Evolutionary conservation across 2,113 vertebrate genomes (phyloP).

Genomic region (Dasyornis broadbenti): DNA sequence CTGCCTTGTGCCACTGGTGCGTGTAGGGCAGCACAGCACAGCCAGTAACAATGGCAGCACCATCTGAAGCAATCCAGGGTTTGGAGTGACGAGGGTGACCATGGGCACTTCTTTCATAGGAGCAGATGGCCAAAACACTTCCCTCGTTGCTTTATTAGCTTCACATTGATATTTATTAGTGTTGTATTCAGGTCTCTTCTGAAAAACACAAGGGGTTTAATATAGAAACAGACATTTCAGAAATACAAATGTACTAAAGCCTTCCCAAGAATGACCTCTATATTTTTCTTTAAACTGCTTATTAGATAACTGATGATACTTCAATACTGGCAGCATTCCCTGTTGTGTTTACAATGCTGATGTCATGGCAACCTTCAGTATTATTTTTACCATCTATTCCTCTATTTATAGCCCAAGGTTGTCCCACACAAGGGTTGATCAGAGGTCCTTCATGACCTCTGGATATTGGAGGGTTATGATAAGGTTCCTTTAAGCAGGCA

Average conservation of each 20-base stretch:
- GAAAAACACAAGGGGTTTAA: not conserved
- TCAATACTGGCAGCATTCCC: not conserved
- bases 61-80: not conserved
- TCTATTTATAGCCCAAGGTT: not conserved
- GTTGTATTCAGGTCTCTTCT: not conserved
- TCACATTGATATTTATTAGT: not conserved
- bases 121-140: not conserved
- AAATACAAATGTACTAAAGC: not conserved
- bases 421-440: not conserved
- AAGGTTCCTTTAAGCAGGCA: not conserved
- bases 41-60: not conserved
- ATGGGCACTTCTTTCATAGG: not conserved
- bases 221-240: not conserved
- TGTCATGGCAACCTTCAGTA: not conserved
- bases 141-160: not conserved
- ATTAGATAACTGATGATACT: not conserved
- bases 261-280: not conserved
- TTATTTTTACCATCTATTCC: not conserved
- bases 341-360: not conserved
- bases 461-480: not conserved
- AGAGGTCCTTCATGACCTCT: not conserved
- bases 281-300: not conserved
- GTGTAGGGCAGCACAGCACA: not conserved
- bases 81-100: not conserved
- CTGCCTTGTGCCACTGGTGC: fast-evolving